Evolutionary conservation across 2,888 invertebrate genomes (phyloP), one percentile per base, ranked within the genome.

Genomic region (Minunthozetes semirufus): DNA sequence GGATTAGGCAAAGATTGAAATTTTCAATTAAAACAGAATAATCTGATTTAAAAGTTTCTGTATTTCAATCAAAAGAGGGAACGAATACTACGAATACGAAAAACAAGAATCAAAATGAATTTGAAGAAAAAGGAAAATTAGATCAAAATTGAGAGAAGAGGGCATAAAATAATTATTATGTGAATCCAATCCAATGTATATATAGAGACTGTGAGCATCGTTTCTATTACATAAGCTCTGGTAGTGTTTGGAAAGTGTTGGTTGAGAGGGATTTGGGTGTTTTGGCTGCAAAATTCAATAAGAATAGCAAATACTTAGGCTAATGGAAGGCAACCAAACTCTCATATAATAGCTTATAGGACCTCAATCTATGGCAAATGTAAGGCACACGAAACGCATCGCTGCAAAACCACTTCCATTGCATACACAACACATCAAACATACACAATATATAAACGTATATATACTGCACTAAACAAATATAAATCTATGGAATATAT

Each of bases 321-420:
- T 50, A 70, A 50, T 59, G 75, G 72, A 53, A 70, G 59, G 25
- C 38, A 72, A 46, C 46, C 42, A 17, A 46, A 42, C 25, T 46
- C 70, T 70, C 48, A 48, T 70, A 70, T 70, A 70, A 46, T 42
- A 48, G 70, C 70, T 70, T 70, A 70, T 48, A 70, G 70, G 70
- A 19, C 42, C 42, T 19, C 70, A 61, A 61, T 61, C 4, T 61
- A 70, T 68, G 38, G 68, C 68, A 27, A n/a, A 33, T 66, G 63
- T 66, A 29, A 19, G 33, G 38, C 38, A 66, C 63, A 70, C 70
- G 68, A 68, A 68, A 68, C 68, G 68, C 68, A 68, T 70, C 25
- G 48, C 70, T 70, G 70, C 19, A 19, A 66, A 66, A 66, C 66
- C 66, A 66, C 66, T 66, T 66, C 66, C 11, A 66, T 33, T 66